Conservation (phyloP, 1,140 invertebrate genomes). For the Megalonaias nervosa region DNA sequence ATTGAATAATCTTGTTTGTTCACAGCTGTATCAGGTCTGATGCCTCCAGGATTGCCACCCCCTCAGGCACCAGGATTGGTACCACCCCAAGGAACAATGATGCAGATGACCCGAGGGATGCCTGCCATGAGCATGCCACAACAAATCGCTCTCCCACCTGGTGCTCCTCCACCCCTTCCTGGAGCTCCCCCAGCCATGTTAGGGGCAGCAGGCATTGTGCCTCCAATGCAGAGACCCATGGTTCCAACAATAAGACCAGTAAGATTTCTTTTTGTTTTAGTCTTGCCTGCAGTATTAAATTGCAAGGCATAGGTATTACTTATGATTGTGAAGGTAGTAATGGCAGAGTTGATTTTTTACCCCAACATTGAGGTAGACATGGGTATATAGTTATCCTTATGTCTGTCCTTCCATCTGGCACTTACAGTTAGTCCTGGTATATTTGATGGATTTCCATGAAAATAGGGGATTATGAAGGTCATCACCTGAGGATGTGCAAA, state of each 20-base stretch:
- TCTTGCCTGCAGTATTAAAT: not conserved
- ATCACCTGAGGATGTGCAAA: too few species aligned
- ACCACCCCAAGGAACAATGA: slow-evolving; percentile 60
- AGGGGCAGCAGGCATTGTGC: slow-evolving; percentile 67
- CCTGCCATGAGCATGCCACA: slow-evolving; percentile 38
- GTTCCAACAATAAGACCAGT: slow-evolving; percentile 49
- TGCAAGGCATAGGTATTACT: not conserved
- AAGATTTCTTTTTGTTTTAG: slow-evolving; percentile 5
- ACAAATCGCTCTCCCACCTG: slow-evolving; percentile 70
- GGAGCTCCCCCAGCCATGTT: slow-evolving; percentile 72
- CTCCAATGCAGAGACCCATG: slow-evolving; percentile 43
- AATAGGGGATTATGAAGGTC: too few species aligned
- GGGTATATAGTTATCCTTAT: not conserved
- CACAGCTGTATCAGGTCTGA: slow-evolving; percentile 30
- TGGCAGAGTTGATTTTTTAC: not conserved
- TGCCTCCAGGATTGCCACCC: slow-evolving; percentile 41
- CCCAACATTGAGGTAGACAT: not conserved
- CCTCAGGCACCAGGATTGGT: slow-evolving; percentile 36
- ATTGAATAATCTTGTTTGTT: slow-evolving; percentile 2
- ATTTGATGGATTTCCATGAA: too few species aligned
- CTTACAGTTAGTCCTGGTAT: too few species aligned
- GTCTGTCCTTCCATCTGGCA: too few species aligned
- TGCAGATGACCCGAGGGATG: slow-evolving; percentile 43
- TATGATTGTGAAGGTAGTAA: not conserved
- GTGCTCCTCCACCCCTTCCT: slow-evolving; percentile 78